These are phyloP conservation scores for Galerucella nymphaeae DNA, from an alignment of 2,888 invertebrate species.

Conservation along the genomic window DNA sequence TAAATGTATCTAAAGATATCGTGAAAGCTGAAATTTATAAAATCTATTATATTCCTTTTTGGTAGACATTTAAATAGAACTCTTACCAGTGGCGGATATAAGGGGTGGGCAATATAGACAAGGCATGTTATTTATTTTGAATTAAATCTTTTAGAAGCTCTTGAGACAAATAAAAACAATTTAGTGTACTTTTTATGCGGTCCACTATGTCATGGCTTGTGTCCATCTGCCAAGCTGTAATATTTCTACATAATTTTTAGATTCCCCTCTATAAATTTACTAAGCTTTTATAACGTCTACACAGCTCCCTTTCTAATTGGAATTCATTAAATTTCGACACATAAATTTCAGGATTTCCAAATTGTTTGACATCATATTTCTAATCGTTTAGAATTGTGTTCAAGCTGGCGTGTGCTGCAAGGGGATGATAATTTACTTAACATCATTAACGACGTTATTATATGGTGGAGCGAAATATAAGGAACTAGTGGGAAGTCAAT, in stretches of 20 bases:
- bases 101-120: no score
- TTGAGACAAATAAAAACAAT: no score
- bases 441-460: constrained; percentile 21
- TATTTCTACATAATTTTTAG: not conserved
- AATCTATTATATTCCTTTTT: no score
- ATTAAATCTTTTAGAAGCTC: no score
- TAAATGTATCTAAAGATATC: no score
- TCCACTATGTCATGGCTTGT: no score
- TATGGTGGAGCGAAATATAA: constrained; percentile 8
- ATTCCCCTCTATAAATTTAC: not conserved
- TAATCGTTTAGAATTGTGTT: not conserved
- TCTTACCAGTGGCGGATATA: no score
- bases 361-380: constrained; percentile 12
- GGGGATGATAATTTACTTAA: constrained; percentile 23
- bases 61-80: no score
- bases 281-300: not conserved
- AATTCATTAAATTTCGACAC: constrained; percentile 1
- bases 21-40: no score
- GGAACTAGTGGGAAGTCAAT: constrained; percentile 15
- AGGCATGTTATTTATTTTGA: no score
- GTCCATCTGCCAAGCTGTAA: no score
- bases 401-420: constrained; percentile 7
- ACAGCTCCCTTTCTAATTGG: not conserved
- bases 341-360: constrained; percentile 5
- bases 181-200: no score